Base-by-base conservation (phyloP, 2,797 vertebrate genomes). In the Graptemys geographica region DNA sequence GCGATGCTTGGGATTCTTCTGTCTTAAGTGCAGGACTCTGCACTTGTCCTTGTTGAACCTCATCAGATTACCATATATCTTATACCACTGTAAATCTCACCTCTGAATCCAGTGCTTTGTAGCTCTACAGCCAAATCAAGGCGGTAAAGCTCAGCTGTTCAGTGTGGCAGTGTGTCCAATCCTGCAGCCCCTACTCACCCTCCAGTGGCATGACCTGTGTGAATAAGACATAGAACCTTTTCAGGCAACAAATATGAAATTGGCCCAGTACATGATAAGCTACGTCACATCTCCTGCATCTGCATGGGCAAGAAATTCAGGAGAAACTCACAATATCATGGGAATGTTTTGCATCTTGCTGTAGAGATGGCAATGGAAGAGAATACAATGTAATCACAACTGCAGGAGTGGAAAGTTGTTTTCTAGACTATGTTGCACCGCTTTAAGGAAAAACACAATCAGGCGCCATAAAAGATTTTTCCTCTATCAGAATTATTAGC, bases 31-130 rank as follows among this genome's bases (percentile, higher is more conserved):
- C 21, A 55, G 53, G 21, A 55, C 53, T 55, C 53, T 23, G 53
- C 53, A 23, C 53, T 55, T 55, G 21, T 55, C 53, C 53, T 55
- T 55, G 53, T 23, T 55, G 53, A 55, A 55, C 53, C 53, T 55
- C 53, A 55, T 23, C 53, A 55, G 53, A 55, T 55, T 55, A 55
- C 53, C 53, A 55, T 31, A 62, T 62, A 33, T 16, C 59, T 62
- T 31, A 62, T 13, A 59, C 59, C 31, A 31, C 59, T 31, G 31
- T 16, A 62, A 62, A 62, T 8, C 31, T 62, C 13, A 5, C 62
- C 25, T 47, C 27, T 5, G 18, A 11, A 0, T 0, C 44, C 49
- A 3, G 52, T 4, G 0, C 2, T 27, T 41, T n/a, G 23, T 8
- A 69, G 55, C 52, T 15, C 31, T 2, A 2, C 31, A 41, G 25